These are phyloP conservation scores for Ia io DNA, from an alignment of 2,113 vertebrate species.

Conservation along the genomic window DNA sequence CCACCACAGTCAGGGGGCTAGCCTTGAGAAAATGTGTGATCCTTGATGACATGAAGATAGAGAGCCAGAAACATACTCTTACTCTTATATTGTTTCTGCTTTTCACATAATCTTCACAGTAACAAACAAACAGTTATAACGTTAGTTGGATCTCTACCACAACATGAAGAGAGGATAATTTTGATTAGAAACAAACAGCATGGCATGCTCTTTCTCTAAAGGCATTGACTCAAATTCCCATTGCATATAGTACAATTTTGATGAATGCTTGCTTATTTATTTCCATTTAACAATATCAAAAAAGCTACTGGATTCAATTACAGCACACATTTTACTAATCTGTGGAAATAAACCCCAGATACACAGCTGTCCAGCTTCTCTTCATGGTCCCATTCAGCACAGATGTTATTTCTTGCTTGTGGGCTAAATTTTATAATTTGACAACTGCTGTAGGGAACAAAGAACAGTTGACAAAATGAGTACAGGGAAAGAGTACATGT, in stretches of 20 bases:
- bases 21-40: neutral
- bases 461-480: neutral
- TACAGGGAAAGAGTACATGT: neutral
- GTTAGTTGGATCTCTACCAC: neutral
- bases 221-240: neutral
- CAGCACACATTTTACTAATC: conserved; percentile 38
- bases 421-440: conserved; percentile 33
- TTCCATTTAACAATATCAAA: conserved; percentile 35
- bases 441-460: conserved; percentile 37
- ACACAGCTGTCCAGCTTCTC: neutral
- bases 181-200: neutral
- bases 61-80: neutral
- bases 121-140: neutral
- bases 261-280: neutral
- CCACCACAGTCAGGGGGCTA: neutral
- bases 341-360: conserved; percentile 5
- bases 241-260: neutral
- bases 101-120: neutral
- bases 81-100: neutral
- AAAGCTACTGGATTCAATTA: conserved; percentile 48
- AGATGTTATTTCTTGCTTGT: conserved; percentile 34
- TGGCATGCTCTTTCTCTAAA: neutral
- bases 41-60: neutral
- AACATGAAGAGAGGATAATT: neutral
- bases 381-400: neutral